Conservation (phyloP, 2,888 invertebrate genomes). For the Cryptops parisi region DNA sequence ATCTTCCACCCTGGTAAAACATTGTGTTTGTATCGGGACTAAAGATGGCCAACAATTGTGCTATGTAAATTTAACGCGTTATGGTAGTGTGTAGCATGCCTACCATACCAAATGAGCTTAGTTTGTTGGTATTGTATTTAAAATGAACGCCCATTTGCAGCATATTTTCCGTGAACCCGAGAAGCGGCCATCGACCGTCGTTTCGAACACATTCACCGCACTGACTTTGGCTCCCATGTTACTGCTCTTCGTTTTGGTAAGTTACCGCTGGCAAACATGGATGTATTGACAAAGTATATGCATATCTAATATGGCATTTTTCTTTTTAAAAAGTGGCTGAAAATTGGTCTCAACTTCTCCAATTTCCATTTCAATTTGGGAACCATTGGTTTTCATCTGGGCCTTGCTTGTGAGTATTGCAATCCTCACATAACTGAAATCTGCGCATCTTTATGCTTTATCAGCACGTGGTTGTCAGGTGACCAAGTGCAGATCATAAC, state of each 20-base stretch:
- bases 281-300: too few relatives aligned
- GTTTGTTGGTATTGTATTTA: not conserved
- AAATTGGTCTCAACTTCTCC: slow-evolving; percentile 69
- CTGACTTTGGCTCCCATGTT: slow-evolving; percentile 68
- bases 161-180: slow-evolving; percentile 88
- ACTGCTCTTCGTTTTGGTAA: slow-evolving; percentile 56
- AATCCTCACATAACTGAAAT: slow-evolving; percentile 18
- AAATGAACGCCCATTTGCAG: slow-evolving; percentile 19
- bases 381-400: slow-evolving; percentile 78
- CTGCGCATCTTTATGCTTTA: not conserved
- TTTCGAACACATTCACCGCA: slow-evolving; percentile 81
- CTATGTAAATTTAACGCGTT: too few relatives aligned
- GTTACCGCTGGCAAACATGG: too few relatives aligned
- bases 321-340: slow-evolving; percentile 49
- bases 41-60: too few relatives aligned
- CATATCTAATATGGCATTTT: too few relatives aligned
- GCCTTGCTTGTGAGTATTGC: slow-evolving; percentile 67
- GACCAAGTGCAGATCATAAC: not conserved
- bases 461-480: not conserved
- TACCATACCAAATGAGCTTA: too few relatives aligned
- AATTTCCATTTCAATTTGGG: slow-evolving; percentile 62
- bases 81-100: too few relatives aligned
- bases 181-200: slow-evolving; percentile 67
- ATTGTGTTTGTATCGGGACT: too few relatives aligned
- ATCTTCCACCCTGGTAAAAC: too few relatives aligned